Evolutionary conservation across 1,140 invertebrate genomes (phyloP).

Genomic region (Orchestia grillus): DNA sequence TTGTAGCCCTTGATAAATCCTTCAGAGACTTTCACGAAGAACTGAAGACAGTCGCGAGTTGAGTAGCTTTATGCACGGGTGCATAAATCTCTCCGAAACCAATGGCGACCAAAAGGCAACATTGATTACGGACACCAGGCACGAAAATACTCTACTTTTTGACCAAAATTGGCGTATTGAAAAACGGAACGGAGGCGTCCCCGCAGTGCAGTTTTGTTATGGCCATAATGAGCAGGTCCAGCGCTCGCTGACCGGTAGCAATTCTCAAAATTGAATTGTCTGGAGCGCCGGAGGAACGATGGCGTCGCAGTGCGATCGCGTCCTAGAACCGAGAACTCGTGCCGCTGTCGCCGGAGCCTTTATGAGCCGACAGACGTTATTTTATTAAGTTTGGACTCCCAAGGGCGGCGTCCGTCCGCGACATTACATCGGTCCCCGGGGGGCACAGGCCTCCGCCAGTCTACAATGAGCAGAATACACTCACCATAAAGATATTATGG

Average conservation of each 20-base stretch:
- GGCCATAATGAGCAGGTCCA: background rate
- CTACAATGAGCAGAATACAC: conserved; percentile 30
- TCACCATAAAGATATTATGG: conserved; percentile 40
- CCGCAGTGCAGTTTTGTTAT: background rate
- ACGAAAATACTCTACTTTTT: background rate
- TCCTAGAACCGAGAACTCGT: background rate
- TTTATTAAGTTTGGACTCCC: conserved; percentile 53
- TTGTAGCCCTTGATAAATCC: no score
- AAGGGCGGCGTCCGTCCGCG: conserved; percentile 40
- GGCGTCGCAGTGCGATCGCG: background rate
- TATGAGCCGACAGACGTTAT: conserved; percentile 46
- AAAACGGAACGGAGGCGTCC: background rate
- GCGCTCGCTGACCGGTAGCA: conserved; percentile 25
- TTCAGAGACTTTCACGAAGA: no score
- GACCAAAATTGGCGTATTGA: background rate
- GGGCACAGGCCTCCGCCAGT: background rate
- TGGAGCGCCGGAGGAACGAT: background rate
- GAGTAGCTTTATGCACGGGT: no score
- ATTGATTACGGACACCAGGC: background rate
- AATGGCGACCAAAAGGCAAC: background rate
- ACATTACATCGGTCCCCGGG: conserved; percentile 11
- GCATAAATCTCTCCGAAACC: no score
- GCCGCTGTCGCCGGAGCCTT: conserved; percentile 16
- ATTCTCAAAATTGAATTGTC: conserved; percentile 43
- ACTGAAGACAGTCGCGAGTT: no score